These are phyloP conservation scores for Phylloscopus trochiloides DNA, from an alignment of 2,113 vertebrate genomes.

Conservation along the genomic window DNA sequence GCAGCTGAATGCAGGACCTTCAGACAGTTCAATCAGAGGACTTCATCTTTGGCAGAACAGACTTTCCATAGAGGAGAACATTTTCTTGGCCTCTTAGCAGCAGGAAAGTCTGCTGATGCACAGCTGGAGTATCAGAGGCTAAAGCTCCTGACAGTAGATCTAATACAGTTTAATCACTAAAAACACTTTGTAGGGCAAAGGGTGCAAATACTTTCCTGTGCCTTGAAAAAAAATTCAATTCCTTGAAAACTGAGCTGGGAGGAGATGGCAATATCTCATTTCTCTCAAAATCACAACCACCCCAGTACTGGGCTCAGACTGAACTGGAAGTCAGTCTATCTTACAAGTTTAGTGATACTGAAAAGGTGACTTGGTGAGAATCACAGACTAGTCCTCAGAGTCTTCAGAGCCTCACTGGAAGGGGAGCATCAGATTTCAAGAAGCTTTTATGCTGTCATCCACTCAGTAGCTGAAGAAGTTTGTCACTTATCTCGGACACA, in stretches of 20 bases:
- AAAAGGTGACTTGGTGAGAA: background rate
- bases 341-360: background rate
- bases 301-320: background rate
- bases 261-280: background rate
- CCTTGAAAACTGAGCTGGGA: background rate
- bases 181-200: background rate
- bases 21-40: background rate
- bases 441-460: background rate
- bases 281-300: background rate
- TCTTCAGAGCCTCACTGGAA: background rate
- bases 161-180: background rate
- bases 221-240: background rate
- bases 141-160: background rate
- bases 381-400: background rate
- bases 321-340: background rate
- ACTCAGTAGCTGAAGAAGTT: background rate
- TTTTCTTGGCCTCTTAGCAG: background rate
- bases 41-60: background rate
- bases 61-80: background rate
- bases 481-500: background rate
- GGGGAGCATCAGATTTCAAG: background rate
- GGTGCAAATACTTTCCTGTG: background rate
- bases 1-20: background rate
- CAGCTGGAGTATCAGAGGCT: background rate
- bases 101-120: background rate